These are phyloP conservation scores for Onchidella celtica DNA, from an alignment of 2,888 invertebrate species.

Conservation along the genomic window DNA sequence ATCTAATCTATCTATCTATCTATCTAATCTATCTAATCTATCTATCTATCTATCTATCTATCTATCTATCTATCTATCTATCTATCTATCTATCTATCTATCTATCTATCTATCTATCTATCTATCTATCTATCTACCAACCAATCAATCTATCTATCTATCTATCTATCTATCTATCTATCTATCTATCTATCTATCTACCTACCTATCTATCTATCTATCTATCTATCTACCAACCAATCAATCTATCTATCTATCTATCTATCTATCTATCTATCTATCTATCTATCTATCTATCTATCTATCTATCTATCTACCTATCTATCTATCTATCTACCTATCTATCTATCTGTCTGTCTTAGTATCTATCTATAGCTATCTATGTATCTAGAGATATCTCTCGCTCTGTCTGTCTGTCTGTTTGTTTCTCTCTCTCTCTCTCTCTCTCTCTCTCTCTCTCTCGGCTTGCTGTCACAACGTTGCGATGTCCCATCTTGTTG, in stretches of 20 bases:
- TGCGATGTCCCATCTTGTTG: too few species aligned
- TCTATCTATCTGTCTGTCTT: not conserved
- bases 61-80: not conserved
- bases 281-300: not conserved
- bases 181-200: not conserved
- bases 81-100: not conserved
- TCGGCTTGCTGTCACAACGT: not conserved
- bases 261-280: constrained; percentile 21
- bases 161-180: not conserved
- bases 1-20: too few species aligned
- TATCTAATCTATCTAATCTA: too few species aligned
- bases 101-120: not conserved
- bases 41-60: constrained; percentile 21
- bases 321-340: not conserved
- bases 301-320: not conserved
- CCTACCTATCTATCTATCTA: not conserved
- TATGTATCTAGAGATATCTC: not conserved
- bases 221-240: not conserved
- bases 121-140: not conserved
- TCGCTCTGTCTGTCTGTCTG: not conserved
- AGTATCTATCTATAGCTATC: not conserved
- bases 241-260: too few species aligned
- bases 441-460: not conserved
- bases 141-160: not conserved
- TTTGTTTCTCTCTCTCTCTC: not conserved